Conservation (phyloP, 2,888 invertebrate genomes). For the Thyatira batis region DNA sequence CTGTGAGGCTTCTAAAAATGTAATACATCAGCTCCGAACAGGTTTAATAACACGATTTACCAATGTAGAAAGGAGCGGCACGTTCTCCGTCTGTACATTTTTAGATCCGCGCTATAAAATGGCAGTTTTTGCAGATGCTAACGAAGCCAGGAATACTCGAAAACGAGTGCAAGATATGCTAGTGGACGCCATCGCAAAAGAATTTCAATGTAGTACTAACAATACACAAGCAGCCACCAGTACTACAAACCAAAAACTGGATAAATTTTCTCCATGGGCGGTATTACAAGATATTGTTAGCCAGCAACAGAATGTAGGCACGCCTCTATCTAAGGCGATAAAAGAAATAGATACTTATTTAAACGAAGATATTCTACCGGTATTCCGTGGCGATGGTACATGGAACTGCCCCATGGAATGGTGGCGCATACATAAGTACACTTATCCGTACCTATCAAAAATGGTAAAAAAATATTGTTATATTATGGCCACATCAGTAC, state of each 20-base stretch:
- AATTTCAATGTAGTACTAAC: no score
- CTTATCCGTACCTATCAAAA: conserved; percentile 14
- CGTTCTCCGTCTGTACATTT: no score
- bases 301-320: conserved; percentile 10
- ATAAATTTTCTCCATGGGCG: conserved; percentile 23
- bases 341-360: conserved; percentile 23
- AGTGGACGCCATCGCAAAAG: no score
- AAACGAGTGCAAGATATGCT: no score
- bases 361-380: conserved; percentile 19
- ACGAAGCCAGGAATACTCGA: no score
- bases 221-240: no score
- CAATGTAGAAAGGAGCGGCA: no score
- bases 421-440: conserved; percentile 17
- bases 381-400: conserved; percentile 4
- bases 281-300: conserved; percentile 17
- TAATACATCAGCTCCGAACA: no score
- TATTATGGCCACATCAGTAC: conserved; percentile 25
- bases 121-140: no score
- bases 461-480: conserved; percentile 16
- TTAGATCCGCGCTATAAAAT: no score
- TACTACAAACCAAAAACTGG: neutral
- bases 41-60: no score
- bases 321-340: conserved; percentile 19
- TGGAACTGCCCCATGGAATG: conserved; percentile 25
- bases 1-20: no score